Evolutionary conservation across 2,113 vertebrate genomes (phyloP).

Genomic region (Trogon melanurus): DNA sequence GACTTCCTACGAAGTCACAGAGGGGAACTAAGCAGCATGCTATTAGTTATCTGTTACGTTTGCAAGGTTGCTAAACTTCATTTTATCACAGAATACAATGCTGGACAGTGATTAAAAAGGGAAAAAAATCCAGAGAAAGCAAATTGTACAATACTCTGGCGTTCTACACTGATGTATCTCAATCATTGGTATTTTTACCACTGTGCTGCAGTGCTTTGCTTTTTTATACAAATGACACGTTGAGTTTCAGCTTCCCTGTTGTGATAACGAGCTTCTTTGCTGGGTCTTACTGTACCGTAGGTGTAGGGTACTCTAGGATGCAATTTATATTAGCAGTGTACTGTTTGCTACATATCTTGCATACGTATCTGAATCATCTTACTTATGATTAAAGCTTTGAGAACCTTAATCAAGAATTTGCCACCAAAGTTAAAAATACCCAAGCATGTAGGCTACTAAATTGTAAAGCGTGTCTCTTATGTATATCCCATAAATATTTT

Average conservation of each 20-base stretch:
- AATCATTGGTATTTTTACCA: background rate
- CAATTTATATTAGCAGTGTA: background rate
- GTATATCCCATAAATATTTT: background rate
- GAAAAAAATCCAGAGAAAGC: background rate
- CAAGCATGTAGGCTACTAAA: background rate
- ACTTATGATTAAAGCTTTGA: background rate
- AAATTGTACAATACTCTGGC: background rate
- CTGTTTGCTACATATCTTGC: background rate
- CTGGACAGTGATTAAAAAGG: background rate
- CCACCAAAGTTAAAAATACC: background rate
- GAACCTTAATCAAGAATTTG: background rate
- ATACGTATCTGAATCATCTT: background rate
- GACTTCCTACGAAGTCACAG: background rate
- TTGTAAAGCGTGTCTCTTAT: background rate
- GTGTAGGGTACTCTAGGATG: background rate
- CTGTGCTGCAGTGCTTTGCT: background rate
- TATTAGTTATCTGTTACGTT: background rate
- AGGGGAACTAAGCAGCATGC: background rate
- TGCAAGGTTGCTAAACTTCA: background rate
- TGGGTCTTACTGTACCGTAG: background rate
- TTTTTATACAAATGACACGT: background rate
- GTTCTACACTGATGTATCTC: background rate
- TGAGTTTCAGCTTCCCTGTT: background rate
- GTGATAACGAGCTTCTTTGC: background rate
- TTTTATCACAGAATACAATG: background rate